Conservation (phyloP, 2,797 vertebrate genomes). For the Myotis vivesi region DNA sequence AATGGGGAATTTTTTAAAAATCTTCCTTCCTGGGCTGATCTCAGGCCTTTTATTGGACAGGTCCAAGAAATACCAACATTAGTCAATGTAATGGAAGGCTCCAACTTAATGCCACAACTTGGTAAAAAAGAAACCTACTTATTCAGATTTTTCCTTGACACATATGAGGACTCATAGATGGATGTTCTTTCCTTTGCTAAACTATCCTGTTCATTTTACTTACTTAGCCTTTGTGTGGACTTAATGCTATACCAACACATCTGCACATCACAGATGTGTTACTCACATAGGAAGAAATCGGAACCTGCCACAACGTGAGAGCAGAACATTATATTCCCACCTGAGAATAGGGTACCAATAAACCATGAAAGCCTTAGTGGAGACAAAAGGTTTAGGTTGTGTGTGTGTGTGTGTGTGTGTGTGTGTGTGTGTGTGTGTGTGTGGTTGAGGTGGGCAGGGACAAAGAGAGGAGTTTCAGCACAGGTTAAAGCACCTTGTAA, state of each 20-base stretch:
- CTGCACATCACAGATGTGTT: constrained; percentile 40
- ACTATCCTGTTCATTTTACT: background rate
- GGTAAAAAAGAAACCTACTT: background rate
- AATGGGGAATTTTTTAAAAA: background rate
- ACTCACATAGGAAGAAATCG: background rate
- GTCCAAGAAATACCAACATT: background rate
- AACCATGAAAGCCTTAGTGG: background rate
- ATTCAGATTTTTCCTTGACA: background rate
- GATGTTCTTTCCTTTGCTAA: background rate
- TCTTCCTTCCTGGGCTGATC: background rate
- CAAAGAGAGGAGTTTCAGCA: background rate
- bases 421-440: background rate
- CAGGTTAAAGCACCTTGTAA: background rate
- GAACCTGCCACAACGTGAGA: background rate
- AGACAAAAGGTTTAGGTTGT: background rate
- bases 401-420: background rate
- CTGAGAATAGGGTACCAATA: background rate
- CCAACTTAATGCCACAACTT: background rate
- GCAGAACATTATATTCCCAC: background rate
- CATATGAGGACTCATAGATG: background rate
- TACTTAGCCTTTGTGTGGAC: background rate
- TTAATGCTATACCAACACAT: background rate
- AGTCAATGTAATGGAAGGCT: background rate
- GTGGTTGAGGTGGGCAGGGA: background rate
- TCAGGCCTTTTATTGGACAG: background rate